Evolutionary conservation across 92 coral and sea anemone genomes (phyloP), one percentile per base, ranked within the genome.

Genomic region (Epizoanthus scotinus): DNA sequence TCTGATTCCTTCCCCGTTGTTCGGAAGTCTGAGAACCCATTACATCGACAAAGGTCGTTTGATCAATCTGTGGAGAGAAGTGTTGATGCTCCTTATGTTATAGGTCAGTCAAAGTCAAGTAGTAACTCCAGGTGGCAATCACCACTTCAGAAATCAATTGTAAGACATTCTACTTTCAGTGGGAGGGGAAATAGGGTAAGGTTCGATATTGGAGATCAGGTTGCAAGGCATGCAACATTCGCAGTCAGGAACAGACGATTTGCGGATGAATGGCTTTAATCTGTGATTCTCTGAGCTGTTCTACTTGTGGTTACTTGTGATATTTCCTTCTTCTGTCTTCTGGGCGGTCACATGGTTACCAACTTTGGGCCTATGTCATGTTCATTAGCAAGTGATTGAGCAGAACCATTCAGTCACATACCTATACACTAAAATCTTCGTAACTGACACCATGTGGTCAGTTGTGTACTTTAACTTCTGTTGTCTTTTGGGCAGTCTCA

Each of bases 51-150:
- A 62, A 74, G 57, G 49, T 79, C 77, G 21, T 78, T 71, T 67
- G 85, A 80, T 2, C 73, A 72, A 56, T 78, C 84, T 5, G 83
- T 77, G 38, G 90, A 87, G 78, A 85, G 91, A 54, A 89, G 86
- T 62, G 82, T 89, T 79, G 91, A 87, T 53, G 53, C 84, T 66
- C 97, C 97, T n/a, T 90, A 90, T 83, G 97, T 93, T 19, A 85
- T 93, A 85, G 97, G 97, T 93, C 91, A 93, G 97, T 93, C 68
- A 59, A 60, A 18, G 8, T 73, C 34, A 27, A 53, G n/a, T 73
- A 73, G 20, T 7, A 17, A 19, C 6, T 55, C 31, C 22, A 13
- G 20, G 31, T 34, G 60, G 64, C 53, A 73, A 19, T 10, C 66
- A 8, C 15, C 49, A 56, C 40, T 55, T 31, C 42, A 25, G 10